Base-by-base conservation (phyloP, 2,888 invertebrate species). In the Erynnis tages region DNA sequence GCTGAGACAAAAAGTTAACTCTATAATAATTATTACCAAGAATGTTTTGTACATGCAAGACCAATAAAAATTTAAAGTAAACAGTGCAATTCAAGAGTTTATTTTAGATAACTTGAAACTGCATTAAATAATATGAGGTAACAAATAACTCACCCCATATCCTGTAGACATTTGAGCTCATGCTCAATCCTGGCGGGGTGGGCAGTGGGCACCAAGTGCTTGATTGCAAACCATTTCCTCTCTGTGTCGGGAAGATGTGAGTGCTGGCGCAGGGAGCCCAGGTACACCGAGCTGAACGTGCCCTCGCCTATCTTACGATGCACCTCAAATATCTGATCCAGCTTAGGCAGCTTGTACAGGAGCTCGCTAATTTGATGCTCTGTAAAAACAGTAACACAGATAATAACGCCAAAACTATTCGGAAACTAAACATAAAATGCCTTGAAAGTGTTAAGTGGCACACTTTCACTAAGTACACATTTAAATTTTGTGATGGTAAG, bases 141-240 rank as follows among this genome's bases (percentile, higher is more conserved):
- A 11, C 30, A 2, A n/a, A 34, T 21, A 14, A 8, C 32, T 72
- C 81, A 95, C 95, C 95, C 95, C 69, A 95, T 94, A 59, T 93
- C 91, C 63, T 92, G 92, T 61, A 97, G 90, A 71, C 96, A 97
- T 59, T 92, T 91, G 46, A 97, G 82, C 82, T 97, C 97, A 66
- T 93, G 94, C 71, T 94, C 93, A 47, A 97, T 93, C 56, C 96
- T 90, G 37, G 92, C 92, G 0, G 96, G 96, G 75, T 96, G 95
- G 57, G 95, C 94, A 1, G 96, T 97, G 2, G 97, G 97, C 60
- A 96, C 93, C 41, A 97, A 91, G 82, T 96, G 95, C 74, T 97
- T 97, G 53, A 97, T 91, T 1, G 97, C 97, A 83, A 93, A 96
- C 78, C 92, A 90, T 59, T 92, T 90, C 41, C 91, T 91, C 47